phyloP scores from a whole-genome alignment of 2,888 invertebrate genomes.

The Chloroclysta siterata region DNA sequence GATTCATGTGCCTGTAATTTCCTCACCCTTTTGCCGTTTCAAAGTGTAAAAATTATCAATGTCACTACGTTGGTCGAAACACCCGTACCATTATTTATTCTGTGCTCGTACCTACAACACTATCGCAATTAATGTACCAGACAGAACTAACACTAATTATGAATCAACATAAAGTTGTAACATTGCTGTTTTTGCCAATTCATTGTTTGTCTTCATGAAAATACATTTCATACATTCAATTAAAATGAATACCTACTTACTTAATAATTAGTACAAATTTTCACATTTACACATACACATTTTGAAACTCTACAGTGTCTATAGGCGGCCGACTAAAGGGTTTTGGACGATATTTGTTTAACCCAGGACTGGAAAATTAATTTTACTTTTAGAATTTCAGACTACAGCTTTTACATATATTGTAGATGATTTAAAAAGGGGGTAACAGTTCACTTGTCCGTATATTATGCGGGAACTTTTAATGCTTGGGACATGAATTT shows the following conservation, averaged over 20 bases:
- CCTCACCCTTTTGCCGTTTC: too few species aligned
- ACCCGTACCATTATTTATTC: background rate
- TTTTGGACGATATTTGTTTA: constrained; percentile 25
- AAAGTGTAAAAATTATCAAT: too few species aligned
- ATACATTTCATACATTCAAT: background rate
- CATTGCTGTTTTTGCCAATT: background rate
- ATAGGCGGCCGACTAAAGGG: constrained; percentile 18
- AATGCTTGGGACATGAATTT: too few species aligned
- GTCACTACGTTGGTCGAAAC: too few species aligned
- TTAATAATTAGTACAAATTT: constrained; percentile 13
- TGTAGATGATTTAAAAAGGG: too few species aligned
- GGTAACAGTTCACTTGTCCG: too few species aligned
- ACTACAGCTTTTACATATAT: too few species aligned
- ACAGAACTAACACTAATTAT: constrained; percentile 1
- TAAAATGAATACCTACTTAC: too few species aligned
- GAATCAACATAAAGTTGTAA: constrained; percentile 8
- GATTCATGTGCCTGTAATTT: too few species aligned
- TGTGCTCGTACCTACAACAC: background rate
- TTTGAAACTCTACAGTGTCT: constrained; percentile 17
- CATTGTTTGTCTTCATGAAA: constrained; percentile 6
- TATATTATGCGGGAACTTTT: too few species aligned
- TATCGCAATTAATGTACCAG: background rate
- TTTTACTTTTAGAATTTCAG: constrained; percentile 23
- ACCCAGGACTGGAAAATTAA: constrained; percentile 23
- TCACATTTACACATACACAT: constrained; percentile 18